These are phyloP conservation scores for Muntiacus reevesi DNA, from an alignment of 2,113 vertebrate species.

Conservation along the genomic window DNA sequence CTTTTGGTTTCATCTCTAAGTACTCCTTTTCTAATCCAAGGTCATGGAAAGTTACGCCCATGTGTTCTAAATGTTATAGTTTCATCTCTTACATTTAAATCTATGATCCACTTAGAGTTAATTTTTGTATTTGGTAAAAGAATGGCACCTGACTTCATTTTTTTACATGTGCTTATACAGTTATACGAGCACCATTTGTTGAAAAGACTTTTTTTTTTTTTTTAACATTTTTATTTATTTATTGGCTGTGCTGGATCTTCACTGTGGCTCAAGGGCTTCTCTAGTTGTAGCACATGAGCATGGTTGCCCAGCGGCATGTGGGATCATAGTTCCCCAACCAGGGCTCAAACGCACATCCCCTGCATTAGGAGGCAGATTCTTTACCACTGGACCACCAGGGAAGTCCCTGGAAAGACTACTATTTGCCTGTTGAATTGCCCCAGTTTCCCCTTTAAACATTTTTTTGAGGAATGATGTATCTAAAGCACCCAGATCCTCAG, in stretches of 20 bases:
- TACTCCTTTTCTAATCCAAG: background rate
- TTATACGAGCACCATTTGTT: background rate
- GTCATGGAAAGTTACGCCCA: background rate
- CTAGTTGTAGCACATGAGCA: background rate
- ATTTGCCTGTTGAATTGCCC: background rate
- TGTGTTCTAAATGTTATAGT: background rate
- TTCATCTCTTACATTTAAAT: background rate
- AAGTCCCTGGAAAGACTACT: background rate
- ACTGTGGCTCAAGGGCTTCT: background rate
- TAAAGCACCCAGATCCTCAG: background rate
- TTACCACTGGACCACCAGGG: background rate
- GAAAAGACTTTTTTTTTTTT: background rate
- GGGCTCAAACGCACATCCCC: background rate
- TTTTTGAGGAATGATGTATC: background rate
- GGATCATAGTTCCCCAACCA: background rate
- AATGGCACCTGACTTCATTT: background rate
- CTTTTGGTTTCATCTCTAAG: background rate
- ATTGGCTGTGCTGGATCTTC: background rate
- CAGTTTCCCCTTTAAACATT: background rate
- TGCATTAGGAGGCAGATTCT: background rate
- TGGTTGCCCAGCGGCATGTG: background rate
- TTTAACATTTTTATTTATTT: background rate
- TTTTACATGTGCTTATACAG: background rate
- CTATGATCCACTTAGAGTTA: background rate
- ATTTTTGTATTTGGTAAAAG: background rate